A percentile compares a stretch with the other conserved stretches of the same genome.
phyloP scores from a whole-genome alignment of 2,113 vertebrate species.

The Macrotis lagotis region DNA sequence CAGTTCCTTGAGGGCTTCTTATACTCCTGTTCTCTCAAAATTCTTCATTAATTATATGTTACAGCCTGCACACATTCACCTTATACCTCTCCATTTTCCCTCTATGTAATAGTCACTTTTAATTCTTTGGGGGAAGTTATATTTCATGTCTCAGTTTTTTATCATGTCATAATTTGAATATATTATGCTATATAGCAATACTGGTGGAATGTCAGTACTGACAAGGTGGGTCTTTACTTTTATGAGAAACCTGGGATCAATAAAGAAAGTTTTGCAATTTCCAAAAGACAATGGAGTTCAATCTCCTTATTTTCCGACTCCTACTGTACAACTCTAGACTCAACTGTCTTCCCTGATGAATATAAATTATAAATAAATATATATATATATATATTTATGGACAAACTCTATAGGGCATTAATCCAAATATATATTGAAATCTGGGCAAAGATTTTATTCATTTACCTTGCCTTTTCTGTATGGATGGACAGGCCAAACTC shows the following conservation, averaged over 20 bases:
- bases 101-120: not conserved
- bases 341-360: not conserved
- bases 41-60: not conserved
- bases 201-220: not conserved
- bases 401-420: not conserved
- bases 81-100: not conserved
- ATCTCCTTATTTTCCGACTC: not conserved
- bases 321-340: not conserved
- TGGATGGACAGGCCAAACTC: not conserved
- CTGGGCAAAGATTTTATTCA: not conserved
- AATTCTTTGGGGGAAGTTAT: not conserved
- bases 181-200: not conserved
- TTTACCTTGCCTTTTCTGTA: not conserved
- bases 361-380: no score
- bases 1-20: not conserved
- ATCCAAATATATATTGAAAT: not conserved
- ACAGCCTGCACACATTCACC: not conserved
- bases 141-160: not conserved
- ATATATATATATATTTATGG: not conserved
- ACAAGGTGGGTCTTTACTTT: not conserved
- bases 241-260: not conserved
- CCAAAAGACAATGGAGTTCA: not conserved
- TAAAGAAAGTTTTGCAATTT: not conserved
- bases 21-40: not conserved
- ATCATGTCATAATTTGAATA: not conserved